A percentile compares a stretch with the other conserved stretches of the same genome.
Evolutionary conservation across 2,888 invertebrate genomes (phyloP).

Genomic region (Synanthedon formicaeformis): DNA sequence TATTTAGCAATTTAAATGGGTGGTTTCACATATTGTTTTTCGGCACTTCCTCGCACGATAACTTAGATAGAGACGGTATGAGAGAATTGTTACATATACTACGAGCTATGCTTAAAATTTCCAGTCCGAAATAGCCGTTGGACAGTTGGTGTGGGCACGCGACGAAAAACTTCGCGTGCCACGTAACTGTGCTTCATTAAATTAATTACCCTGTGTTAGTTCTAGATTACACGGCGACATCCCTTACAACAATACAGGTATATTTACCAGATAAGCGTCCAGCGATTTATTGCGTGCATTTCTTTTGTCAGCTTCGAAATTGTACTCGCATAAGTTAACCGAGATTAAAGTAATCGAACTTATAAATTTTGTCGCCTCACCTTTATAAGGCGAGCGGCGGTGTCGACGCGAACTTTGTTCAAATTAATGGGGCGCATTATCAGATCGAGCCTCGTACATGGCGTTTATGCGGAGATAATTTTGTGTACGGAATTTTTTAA

Average conservation of each 20-base stretch:
- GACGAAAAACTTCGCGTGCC: slow-evolving; percentile 55
- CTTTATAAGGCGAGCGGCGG: slow-evolving; percentile 64
- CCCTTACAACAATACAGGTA: slow-evolving; percentile 59
- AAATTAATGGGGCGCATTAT: slow-evolving; percentile 69
- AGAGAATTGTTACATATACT: background rate
- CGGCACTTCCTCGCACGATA: background rate
- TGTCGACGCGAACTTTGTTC: slow-evolving; percentile 69
- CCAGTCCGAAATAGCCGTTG: slow-evolving; percentile 33
- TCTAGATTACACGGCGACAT: slow-evolving; percentile 50
- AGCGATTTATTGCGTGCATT: slow-evolving; percentile 68
- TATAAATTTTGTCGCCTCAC: slow-evolving; percentile 72
- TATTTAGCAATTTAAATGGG: too few relatives aligned
- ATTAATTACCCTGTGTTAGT: slow-evolving; percentile 64
- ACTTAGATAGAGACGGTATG: background rate
- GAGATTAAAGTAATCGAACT: slow-evolving; percentile 72
- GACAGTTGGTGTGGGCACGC: slow-evolving; percentile 22
- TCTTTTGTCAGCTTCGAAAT: slow-evolving; percentile 72
- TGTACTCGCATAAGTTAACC: slow-evolving; percentile 71
- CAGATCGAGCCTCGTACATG: slow-evolving; percentile 67
- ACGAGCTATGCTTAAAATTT: slow-evolving; percentile 22
- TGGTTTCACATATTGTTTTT: background rate
- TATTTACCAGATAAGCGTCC: slow-evolving; percentile 57
- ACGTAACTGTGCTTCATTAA: slow-evolving; percentile 52
- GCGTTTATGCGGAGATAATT: slow-evolving; percentile 70
- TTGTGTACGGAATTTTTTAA: slow-evolving; percentile 53